Evolutionary conservation across 2,888 invertebrate genomes (phyloP), one percentile per base, ranked within the genome.

Genomic region (Ormyrus thymus): DNA sequence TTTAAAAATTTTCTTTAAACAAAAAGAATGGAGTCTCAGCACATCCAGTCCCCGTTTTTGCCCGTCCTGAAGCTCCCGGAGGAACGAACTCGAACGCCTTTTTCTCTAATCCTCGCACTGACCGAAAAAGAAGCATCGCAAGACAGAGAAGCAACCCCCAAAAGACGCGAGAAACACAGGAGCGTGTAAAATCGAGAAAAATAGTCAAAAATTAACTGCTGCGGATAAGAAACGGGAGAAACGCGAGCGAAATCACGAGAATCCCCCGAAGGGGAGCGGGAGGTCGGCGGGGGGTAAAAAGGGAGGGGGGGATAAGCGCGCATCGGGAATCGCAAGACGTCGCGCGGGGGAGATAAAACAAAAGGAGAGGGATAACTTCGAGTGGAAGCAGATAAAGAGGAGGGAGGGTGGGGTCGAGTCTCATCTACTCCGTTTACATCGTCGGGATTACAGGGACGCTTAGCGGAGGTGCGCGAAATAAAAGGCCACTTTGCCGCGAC

Each of bases 191-290:
- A 43, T 53, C 45, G 51, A 13, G 29, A 68, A 48, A 66, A 48
- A 75, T 43, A 73, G 71, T 68, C 46, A 66, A 79, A 75, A 75
- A 79, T 66, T 71, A 79, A 71, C 75, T 71, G 45, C 53, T 7
- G 7, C 29, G 10, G 56, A 8, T 68, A 72, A 73, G 50, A 61
- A 58, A 66, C 71, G 79, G 13, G 69, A 46, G 10, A 11, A 15
- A 48, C 55, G 64, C 56, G 51, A 69, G 64, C 56, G 51, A 69
- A 74, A 78, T 73, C 62, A 68, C 69, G 73, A 56, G 11, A 68
- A 78, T 58, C 64, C 74, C 56, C 69, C 29, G 65, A 11, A 72
- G 56, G 13, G 43, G 11, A 15, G 61, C 43, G 29, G n/a, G 8
- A 51, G 55, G 29, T 1, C 58, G n/a, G 46, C 7, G 53, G 48